A percentile compares a stretch with the other conserved stretches of the same genome.
Evolutionary conservation across 2,888 invertebrate species (phyloP).

Genomic region (Blastobasis adustella): DNA sequence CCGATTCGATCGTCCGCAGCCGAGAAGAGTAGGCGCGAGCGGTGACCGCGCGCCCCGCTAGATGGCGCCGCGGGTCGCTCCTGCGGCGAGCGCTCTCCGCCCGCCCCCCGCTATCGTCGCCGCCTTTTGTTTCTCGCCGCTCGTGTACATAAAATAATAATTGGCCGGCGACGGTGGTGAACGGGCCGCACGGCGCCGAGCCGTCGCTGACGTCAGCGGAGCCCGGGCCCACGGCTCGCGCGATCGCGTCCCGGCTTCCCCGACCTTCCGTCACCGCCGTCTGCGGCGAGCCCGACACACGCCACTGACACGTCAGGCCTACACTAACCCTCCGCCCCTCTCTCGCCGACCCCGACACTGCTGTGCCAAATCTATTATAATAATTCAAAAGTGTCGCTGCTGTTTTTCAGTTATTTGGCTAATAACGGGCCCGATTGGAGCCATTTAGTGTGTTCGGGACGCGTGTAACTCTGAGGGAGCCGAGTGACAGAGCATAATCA

Average conservation of each 20-base stretch:
- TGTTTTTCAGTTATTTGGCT: neutral
- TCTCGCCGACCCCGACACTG: constrained; percentile 27
- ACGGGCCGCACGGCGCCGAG: constrained; percentile 61
- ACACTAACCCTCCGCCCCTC: constrained; percentile 53
- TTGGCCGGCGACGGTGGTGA: constrained; percentile 62
- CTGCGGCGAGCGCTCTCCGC: constrained; percentile 70
- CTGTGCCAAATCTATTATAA: constrained; percentile 46
- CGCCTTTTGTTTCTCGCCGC: constrained; percentile 67
- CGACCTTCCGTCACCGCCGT: constrained; percentile 67
- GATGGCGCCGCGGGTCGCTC: constrained; percentile 70
- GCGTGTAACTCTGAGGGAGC: too few species aligned
- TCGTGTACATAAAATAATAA: constrained; percentile 69
- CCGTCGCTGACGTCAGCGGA: constrained; percentile 71
- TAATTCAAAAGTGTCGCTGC: constrained; percentile 12
- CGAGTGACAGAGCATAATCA: constrained; percentile 12
- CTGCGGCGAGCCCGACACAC: constrained; percentile 51
- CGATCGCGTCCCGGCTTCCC: constrained; percentile 61
- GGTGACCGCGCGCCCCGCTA: constrained; percentile 66
- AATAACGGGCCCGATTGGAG: neutral
- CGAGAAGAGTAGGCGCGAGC: constrained; percentile 59
- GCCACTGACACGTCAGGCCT: constrained; percentile 55
- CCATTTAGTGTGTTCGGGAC: too few species aligned
- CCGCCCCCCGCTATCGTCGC: constrained; percentile 59
- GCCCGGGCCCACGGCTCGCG: constrained; percentile 49
- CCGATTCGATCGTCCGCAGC: constrained; percentile 71